Base-by-base conservation (phyloP, 2,113 vertebrate genomes). In the Xyliphius kryptos region DNA sequence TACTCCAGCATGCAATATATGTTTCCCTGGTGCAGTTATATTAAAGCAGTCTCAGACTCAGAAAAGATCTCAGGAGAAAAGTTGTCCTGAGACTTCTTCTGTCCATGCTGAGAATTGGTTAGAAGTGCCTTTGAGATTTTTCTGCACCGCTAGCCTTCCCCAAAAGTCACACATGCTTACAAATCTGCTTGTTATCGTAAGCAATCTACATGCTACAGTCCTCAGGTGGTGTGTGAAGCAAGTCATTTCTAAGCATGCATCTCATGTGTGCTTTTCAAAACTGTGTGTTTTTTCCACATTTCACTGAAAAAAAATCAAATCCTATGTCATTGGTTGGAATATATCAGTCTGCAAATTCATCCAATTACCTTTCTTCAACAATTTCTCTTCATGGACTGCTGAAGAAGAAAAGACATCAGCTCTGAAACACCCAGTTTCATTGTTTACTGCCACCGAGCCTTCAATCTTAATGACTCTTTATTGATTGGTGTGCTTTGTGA, bases 391-490 rank as follows among this genome's bases (percentile, higher is more conserved):
- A 59, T 11, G 17, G 13, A 37, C 17, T 36, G 20, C 36, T 66
- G 6, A n/a, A 38, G 58, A 26, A n/a, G n/a, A 50, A 67, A 68
- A 61, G 52, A 68, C 61, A 67, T 61, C 55, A 56, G 15, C 32
- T 15, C 56, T 66, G n/a, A n/a, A 50, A 43, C 19, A 44, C 51
- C 61, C 11, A 20, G 13, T 20, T 54, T 51, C 37, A 51, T 43
- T 62, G 22, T 57, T 57, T 53, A 44, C 20, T 6, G 15, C 60
- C 40, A 73, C 64, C 48, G 62, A 73, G 72, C 66, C 51, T 70
- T 26, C n/a, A 21, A 68, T 66, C 73, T 73, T 65, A 69, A 66
- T 38, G 56, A 63, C 57, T 70, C n/a, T n/a, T 56, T 52, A 68
- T 73, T 48, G 58, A 75, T 64, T 62, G 22, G 9, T 47, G 20